Percentiles rank a stretch among this genome's conserved stretches.
These are phyloP conservation scores for Dryoscopus gambensis DNA, from an alignment of 2,113 vertebrate species.

Conservation along the genomic window DNA sequence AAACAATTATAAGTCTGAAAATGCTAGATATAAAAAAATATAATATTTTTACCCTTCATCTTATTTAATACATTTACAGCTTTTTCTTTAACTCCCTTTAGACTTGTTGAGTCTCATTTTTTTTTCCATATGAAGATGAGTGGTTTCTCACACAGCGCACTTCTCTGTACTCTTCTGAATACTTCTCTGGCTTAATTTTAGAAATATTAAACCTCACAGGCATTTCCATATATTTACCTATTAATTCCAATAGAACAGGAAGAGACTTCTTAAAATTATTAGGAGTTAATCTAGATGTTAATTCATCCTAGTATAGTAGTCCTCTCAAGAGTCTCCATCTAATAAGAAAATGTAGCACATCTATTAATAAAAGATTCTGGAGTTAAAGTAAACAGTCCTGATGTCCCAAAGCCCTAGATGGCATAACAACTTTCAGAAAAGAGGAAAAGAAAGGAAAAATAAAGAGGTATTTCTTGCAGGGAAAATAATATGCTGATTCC, in stretches of 20 bases:
- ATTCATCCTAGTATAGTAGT: background rate
- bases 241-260: background rate
- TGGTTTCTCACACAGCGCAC: background rate
- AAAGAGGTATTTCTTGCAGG: too few relatives aligned
- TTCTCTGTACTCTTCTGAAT: background rate
- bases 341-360: background rate
- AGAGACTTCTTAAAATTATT: background rate
- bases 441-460: too few relatives aligned
- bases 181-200: background rate
- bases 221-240: background rate
- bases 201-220: background rate
- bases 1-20: conserved; percentile 52
- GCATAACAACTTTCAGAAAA: background rate
- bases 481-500: background rate
- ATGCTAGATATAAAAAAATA: conserved; percentile 1
- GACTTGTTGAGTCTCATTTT: background rate
- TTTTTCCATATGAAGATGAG: background rate
- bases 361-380: background rate
- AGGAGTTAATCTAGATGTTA: background rate
- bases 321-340: background rate
- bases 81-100: conserved; percentile 11
- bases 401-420: background rate
- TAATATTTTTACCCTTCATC: background rate
- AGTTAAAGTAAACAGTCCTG: background rate
- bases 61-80: background rate